These are phyloP conservation scores for Ceyx melanurus DNA, from an alignment of 2,113 vertebrate genomes.

Conservation along the genomic window DNA sequence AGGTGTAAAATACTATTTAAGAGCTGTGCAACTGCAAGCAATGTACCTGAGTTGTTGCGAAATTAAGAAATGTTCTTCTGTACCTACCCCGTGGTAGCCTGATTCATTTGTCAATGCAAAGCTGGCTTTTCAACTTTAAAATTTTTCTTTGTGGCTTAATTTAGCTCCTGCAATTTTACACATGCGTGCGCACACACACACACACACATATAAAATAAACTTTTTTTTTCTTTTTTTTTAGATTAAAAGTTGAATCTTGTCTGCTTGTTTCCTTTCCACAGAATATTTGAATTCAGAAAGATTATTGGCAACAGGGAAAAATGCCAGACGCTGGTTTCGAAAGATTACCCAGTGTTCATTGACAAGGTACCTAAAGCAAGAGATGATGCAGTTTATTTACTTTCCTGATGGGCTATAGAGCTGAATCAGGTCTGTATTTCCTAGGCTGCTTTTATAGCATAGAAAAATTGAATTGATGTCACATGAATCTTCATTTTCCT, in stretches of 20 bases:
- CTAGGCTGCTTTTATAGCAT: not conserved
- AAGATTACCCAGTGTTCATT: slow-evolving; percentile 91
- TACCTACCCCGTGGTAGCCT: not conserved
- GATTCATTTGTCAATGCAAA: not conserved
- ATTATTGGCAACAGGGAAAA: slow-evolving; percentile 91
- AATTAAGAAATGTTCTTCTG: not conserved
- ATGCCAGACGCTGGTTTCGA: slow-evolving; percentile 89
- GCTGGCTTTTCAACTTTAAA: not conserved
- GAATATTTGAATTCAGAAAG: slow-evolving; percentile 97
- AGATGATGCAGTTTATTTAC: not conserved
- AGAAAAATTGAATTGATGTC: not conserved
- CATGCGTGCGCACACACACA: not conserved
- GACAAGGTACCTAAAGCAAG: slow-evolving; percentile 84
- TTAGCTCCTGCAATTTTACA: not conserved
- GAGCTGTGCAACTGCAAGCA: not conserved
- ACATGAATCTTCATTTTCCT: not conserved
- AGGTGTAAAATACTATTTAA: not conserved
- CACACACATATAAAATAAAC: not conserved
- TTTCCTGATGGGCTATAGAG: not conserved
- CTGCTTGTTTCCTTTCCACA: slow-evolving; percentile 70
- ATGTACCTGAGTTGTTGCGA: too few species aligned
- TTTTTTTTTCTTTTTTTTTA: not conserved
- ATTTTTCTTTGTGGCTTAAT: not conserved
- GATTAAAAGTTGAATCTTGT: slow-evolving; percentile 46
- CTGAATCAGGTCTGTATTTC: not conserved